phyloP scores from a whole-genome alignment of 1,140 invertebrate species.

The Lordiphosa mommai region DNA sequence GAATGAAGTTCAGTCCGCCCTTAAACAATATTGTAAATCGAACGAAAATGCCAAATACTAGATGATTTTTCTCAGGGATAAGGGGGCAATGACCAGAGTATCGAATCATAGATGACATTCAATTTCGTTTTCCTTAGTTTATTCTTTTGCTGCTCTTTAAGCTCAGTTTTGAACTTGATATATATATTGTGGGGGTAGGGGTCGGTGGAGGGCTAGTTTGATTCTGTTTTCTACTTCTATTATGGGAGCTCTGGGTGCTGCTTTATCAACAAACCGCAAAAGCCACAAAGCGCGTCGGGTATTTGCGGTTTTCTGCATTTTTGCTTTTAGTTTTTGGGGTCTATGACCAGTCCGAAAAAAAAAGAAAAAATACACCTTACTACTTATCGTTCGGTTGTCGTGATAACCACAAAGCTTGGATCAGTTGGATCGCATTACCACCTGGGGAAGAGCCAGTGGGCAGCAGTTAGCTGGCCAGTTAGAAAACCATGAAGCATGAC shows the following conservation, averaged over 20 bases:
- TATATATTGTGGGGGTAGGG: not conserved
- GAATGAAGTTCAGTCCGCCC: no score
- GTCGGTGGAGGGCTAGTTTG: conserved; percentile 1
- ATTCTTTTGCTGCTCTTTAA: conserved; percentile 13
- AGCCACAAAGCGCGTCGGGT: conserved; percentile 63
- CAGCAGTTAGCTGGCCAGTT: conserved; percentile 20
- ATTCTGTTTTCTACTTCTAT: not conserved
- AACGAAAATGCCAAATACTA: no score
- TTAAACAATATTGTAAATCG: no score
- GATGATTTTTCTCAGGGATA: no score
- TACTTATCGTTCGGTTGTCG: conserved; percentile 42
- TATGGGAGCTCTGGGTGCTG: not conserved
- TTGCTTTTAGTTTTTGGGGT: conserved; percentile 39
- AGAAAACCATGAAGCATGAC: conserved; percentile 46
- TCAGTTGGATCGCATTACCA: conserved; percentile 50
- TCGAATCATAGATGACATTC: conserved; percentile 27
- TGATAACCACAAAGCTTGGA: conserved; percentile 9
- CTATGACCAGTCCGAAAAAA: conserved; percentile 53
- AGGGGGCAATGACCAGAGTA: no score
- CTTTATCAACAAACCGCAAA: conserved; percentile 25
- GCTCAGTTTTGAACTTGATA: conserved; percentile 12
- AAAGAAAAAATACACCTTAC: not conserved
- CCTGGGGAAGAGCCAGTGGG: conserved; percentile 30
- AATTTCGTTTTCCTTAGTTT: conserved; percentile 31
- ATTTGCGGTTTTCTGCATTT: conserved; percentile 66